phyloP scores from a whole-genome alignment of 2,888 invertebrate species.

The Epirrhoe tristata region DNA sequence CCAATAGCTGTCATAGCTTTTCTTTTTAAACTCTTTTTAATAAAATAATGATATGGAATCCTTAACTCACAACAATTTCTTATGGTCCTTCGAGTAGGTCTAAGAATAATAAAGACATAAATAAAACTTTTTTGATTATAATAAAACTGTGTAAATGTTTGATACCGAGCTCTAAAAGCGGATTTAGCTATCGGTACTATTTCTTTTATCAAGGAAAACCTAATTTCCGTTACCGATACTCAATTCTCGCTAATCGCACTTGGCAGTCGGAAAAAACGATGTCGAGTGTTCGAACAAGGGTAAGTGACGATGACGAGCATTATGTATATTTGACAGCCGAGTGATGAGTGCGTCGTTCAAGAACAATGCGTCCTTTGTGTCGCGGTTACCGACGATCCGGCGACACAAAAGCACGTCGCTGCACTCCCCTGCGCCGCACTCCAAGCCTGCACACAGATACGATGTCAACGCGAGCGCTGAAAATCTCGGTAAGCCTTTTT shows the following conservation, averaged over 20 bases:
- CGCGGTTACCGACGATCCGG: slow-evolving; percentile 94
- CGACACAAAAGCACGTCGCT: slow-evolving; percentile 92
- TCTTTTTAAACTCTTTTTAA: too few relatives aligned
- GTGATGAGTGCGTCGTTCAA: slow-evolving; percentile 93
- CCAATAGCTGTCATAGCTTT: too few relatives aligned
- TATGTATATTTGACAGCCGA: slow-evolving; percentile 84
- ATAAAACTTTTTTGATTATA: background rate
- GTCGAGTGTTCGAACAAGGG: slow-evolving; percentile 38
- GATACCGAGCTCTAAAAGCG: slow-evolving; percentile 8
- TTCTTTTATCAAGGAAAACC: slow-evolving; percentile 29
- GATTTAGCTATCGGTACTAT: slow-evolving; percentile 13
- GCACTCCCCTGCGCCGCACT: slow-evolving; percentile 90
- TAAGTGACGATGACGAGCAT: slow-evolving; percentile 46
- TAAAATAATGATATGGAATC: too few relatives aligned
- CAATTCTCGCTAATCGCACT: slow-evolving; percentile 38
- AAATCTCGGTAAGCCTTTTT: slow-evolving; percentile 87
- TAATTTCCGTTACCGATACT: slow-evolving; percentile 39
- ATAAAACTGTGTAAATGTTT: slow-evolving; percentile 12
- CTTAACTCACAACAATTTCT: too few relatives aligned
- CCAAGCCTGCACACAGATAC: slow-evolving; percentile 87
- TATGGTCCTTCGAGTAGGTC: too few relatives aligned
- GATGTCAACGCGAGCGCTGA: slow-evolving; percentile 91
- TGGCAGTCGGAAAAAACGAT: slow-evolving; percentile 35
- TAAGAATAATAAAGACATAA: too few relatives aligned
- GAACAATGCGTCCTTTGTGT: slow-evolving; percentile 97